These are phyloP conservation scores for Petrolisthes manimaculis DNA, from an alignment of 2,888 invertebrate species.

Conservation along the genomic window DNA sequence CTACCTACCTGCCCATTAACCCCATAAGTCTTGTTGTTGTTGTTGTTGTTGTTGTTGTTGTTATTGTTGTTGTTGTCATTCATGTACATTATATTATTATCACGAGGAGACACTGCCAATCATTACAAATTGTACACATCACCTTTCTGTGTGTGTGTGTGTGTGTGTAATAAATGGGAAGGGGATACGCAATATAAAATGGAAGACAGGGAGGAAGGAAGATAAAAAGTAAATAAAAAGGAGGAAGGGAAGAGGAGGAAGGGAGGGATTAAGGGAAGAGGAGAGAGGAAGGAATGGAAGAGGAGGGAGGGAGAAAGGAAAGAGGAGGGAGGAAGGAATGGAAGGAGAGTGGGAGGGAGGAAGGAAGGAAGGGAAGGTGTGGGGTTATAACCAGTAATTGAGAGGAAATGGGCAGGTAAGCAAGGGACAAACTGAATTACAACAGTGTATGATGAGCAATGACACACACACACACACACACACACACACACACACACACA, in stretches of 20 bases:
- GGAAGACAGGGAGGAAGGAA: background rate
- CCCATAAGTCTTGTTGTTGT: too few relatives aligned
- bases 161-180: background rate
- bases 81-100: background rate
- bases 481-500: slow-evolving; percentile 21
- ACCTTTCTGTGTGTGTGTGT: background rate
- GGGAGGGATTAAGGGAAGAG: background rate
- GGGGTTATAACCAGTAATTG: too few relatives aligned
- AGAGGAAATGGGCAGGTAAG: background rate
- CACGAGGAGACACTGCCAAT: too few relatives aligned
- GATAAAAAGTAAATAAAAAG: background rate
- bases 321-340: background rate
- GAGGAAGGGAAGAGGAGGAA: background rate
- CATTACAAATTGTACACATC: too few relatives aligned
- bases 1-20: too few relatives aligned
- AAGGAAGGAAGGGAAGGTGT: too few relatives aligned
- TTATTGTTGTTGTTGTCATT: background rate
- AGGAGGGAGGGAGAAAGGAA: background rate
- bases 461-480: background rate
- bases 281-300: background rate
- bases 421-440: background rate
- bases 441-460: background rate
- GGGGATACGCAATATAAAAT: background rate
- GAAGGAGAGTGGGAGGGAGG: background rate
- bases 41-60: too few relatives aligned